A percentile compares a stretch with the other conserved stretches of the same genome.
These are phyloP conservation scores for Coenonympha glycerion DNA, from an alignment of 2,888 invertebrate genomes.

Conservation along the genomic window DNA sequence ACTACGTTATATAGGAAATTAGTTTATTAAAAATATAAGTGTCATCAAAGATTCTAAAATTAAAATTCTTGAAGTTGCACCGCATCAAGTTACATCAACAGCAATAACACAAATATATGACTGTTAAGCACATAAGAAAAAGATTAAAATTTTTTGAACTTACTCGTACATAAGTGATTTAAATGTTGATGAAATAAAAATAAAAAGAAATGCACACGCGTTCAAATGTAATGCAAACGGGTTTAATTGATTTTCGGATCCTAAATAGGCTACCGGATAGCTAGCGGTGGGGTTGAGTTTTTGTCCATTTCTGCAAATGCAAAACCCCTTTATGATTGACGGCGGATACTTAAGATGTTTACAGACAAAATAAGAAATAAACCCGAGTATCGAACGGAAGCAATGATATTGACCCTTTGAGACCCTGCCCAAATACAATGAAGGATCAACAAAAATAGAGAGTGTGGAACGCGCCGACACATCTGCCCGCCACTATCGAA, in stretches of 20 bases:
- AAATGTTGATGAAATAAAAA: conserved; percentile 4
- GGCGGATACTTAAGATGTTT: conserved; percentile 53
- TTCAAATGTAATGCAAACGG: conserved; percentile 16
- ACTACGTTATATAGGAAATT: too few relatives aligned
- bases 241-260: conserved; percentile 24
- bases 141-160: neutral
- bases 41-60: too few relatives aligned
- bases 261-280: conserved; percentile 25
- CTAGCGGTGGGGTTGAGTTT: conserved; percentile 27
- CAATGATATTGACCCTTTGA: conserved; percentile 64
- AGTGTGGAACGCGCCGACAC: conserved; percentile 53
- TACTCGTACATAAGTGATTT: too few relatives aligned
- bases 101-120: too few relatives aligned
- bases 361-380: conserved; percentile 56
- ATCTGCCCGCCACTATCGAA: conserved; percentile 72
- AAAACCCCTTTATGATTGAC: conserved; percentile 43
- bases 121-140: too few relatives aligned
- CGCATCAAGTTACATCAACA: too few relatives aligned
- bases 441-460: conserved; percentile 65
- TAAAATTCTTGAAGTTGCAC: too few relatives aligned
- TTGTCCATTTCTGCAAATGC: conserved; percentile 33
- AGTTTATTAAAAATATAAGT: too few relatives aligned
- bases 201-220: neutral
- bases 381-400: conserved; percentile 61
- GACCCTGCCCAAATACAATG: conserved; percentile 61